phyloP scores from a whole-genome alignment of 2,888 invertebrate genomes.

The Ecliptopera silaceata region DNA sequence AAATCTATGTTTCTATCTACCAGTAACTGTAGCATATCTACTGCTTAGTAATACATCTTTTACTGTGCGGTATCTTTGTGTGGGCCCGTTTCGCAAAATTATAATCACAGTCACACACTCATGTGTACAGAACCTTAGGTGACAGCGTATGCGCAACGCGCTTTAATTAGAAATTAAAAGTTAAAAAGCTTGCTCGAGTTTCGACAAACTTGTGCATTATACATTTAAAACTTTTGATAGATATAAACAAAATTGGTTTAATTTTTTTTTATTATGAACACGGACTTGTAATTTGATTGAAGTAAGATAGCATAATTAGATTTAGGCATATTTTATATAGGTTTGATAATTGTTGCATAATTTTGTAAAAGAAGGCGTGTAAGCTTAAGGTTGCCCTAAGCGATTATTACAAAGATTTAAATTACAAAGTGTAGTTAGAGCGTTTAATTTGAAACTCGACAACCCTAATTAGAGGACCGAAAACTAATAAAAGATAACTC shows the following conservation, averaged over 20 bases:
- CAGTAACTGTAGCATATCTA: neutral
- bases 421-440: slow-evolving; percentile 53
- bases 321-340: too few species aligned
- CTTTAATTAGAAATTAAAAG: slow-evolving; percentile 59
- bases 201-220: slow-evolving; percentile 8
- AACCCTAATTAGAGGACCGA: slow-evolving; percentile 73
- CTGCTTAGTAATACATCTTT: neutral
- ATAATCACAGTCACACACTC: slow-evolving; percentile 67
- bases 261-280: too few species aligned
- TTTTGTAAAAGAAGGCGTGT: neutral
- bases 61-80: slow-evolving; percentile 45
- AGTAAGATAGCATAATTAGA: too few species aligned
- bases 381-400: neutral
- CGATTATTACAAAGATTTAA: slow-evolving; percentile 7
- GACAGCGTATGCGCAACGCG: slow-evolving; percentile 47
- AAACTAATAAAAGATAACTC: slow-evolving; percentile 80
- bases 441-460: slow-evolving; percentile 68
- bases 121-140: slow-evolving; percentile 53
- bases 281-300: too few species aligned
- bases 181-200: slow-evolving; percentile 57
- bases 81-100: slow-evolving; percentile 60
- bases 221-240: neutral
- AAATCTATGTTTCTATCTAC: neutral
- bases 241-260: neutral
- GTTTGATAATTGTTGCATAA: neutral